Percentiles rank a stretch among this genome's conserved stretches.
Evolutionary conservation across 2,113 vertebrate genomes (phyloP).

Genomic region (Callipepla squamata): DNA sequence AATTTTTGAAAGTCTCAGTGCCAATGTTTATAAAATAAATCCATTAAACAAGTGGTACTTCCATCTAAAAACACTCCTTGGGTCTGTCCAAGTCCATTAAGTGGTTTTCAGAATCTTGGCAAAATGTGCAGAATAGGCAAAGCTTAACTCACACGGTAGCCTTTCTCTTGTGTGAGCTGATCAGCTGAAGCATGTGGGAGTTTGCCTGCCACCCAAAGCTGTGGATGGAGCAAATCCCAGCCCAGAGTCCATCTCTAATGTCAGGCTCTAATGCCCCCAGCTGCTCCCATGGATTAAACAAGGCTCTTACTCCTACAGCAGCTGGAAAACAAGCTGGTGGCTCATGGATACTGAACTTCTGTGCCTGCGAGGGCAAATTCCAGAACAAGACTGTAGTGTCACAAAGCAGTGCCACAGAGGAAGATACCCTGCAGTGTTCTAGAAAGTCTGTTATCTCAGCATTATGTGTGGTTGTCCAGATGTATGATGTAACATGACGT

Average conservation of each 20-base stretch:
- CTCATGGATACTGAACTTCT: neutral
- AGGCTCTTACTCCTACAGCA: neutral
- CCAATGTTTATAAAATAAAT: conserved; percentile 52
- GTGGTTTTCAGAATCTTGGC: conserved; percentile 50
- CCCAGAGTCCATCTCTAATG: neutral
- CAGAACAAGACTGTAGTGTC: neutral
- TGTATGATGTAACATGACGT: accelerated
- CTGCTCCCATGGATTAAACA: neutral
- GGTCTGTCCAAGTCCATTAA: conserved; percentile 44
- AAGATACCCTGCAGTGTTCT: neutral
- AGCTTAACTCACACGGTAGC: conserved; percentile 11
- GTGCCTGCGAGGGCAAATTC: neutral
- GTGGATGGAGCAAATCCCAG: neutral
- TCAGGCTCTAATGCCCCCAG: neutral
- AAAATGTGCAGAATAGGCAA: conserved; percentile 28
- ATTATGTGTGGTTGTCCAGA: neutral
- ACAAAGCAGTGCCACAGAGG: neutral
- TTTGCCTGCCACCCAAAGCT: neutral
- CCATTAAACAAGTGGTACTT: conserved; percentile 48
- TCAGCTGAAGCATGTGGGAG: neutral
- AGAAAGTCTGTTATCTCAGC: neutral
- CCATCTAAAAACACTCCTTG: conserved; percentile 32
- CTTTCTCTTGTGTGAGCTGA: neutral
- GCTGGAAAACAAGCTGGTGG: neutral
- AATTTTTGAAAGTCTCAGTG: conserved; percentile 18